Evolutionary conservation across 2,113 vertebrate genomes (phyloP), one percentile per base, ranked within the genome.

Genomic region (Eretmochelys imbricata): DNA sequence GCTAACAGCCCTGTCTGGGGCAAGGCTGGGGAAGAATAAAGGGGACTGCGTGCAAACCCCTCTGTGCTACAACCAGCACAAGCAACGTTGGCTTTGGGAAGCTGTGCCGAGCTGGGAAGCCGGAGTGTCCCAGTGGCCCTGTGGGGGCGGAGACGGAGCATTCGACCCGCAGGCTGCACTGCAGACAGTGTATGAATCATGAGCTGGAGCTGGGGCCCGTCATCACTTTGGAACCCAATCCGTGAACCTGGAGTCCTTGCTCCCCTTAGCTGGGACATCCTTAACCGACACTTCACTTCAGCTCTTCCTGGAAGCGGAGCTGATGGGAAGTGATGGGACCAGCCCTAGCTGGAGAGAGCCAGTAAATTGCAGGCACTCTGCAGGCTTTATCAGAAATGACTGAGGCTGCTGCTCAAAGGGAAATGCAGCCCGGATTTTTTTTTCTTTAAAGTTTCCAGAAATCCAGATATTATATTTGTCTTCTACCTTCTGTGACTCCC

Each of bases 161-260:
- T 3, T 0, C 6, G 0, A 25, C 25, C 25, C 6, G 4, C 46
- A 29, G 75, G 22, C n/a, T 42, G 72, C 38, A 25, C 19, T 48
- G 82, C 59, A 25, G 20, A 1, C 12, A 17, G 2, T 10, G 14
- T 2, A 1, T 9, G 90, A 80, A 2, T 0, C 0, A 0, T 1
- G 20, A 16, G 51, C 19, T 59, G 72, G 51, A 5, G 0, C 8
- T 54, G 0, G 2, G 20, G 29, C 85, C 82, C 59, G 42, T 85
- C 54, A 46, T 79, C 2, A 55, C 0, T 22, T 4, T 83, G 76
- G 76, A 31, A 27, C 46, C 76, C 42, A 46, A 10, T 24, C 22
- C n/a, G 42, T 24, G 12, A 13, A 25, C 22, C 24, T 27, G 8
- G 46, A 49, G 27, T 27, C 27, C 42, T 46, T 29, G 29, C 16